These are phyloP conservation scores for Cotesia vestalis DNA, from an alignment of 1,140 invertebrate species.

Conservation along the genomic window DNA sequence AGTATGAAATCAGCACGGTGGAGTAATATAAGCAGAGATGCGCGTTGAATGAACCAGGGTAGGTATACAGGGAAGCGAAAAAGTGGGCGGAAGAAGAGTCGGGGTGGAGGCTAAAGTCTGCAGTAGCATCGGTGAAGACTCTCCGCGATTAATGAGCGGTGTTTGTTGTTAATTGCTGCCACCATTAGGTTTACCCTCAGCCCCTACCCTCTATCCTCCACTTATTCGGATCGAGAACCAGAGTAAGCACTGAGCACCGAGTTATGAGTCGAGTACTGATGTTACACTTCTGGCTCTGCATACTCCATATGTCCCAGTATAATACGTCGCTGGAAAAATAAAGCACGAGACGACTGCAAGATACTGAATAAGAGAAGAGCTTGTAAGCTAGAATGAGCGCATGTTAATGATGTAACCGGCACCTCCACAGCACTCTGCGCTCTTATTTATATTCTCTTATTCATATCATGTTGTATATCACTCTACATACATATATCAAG, in stretches of 20 bases:
- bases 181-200: slow-evolving; percentile 65
- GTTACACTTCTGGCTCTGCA: background rate
- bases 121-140: slow-evolving; percentile 36
- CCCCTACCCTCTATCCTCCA: slow-evolving; percentile 16
- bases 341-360: background rate
- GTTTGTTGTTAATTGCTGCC: slow-evolving; percentile 68
- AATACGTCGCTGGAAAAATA: background rate
- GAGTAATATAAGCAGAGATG: too few species aligned
- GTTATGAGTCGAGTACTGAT: background rate
- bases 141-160: slow-evolving; percentile 66
- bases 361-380: slow-evolving; percentile 29
- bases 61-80: background rate
- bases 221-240: slow-evolving; percentile 2
- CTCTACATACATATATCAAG: background rate
- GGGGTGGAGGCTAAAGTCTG: slow-evolving; percentile 31
- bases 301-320: too few species aligned
- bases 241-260: background rate
- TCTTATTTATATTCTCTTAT: background rate
- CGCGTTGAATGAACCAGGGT: slow-evolving; percentile 6
- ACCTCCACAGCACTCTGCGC: background rate
- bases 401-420: slow-evolving; percentile 63
- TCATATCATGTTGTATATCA: background rate
- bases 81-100: slow-evolving; percentile 26
- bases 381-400: slow-evolving; percentile 56
- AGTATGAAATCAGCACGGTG: too few species aligned